These are phyloP conservation scores for Rhinoptilus africanus DNA, from an alignment of 2,113 vertebrate genomes.

Conservation along the genomic window DNA sequence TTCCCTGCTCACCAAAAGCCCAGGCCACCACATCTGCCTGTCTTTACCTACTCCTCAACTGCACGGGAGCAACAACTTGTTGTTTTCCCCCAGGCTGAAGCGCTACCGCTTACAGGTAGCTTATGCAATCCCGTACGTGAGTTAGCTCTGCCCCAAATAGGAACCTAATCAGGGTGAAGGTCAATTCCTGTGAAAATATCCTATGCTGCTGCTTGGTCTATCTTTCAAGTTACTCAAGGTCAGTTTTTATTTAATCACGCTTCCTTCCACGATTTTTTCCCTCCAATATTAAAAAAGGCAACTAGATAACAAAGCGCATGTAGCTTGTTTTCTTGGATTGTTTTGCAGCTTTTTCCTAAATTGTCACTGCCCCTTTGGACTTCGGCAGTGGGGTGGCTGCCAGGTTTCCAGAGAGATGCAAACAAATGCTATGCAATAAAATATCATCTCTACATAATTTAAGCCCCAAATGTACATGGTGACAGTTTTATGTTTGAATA, in stretches of 20 bases:
- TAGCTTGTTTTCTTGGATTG: slow-evolving; percentile 15
- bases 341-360: slow-evolving; percentile 32
- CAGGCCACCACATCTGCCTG: background rate
- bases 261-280: background rate
- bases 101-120: background rate
- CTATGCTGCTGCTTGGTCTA: background rate
- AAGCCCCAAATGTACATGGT: slow-evolving; percentile 8
- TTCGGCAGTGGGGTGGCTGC: background rate
- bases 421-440: slow-evolving; percentile 53
- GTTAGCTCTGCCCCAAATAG: background rate
- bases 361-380: slow-evolving; percentile 53
- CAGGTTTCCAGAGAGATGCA: slow-evolving; percentile 62
- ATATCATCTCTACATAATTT: slow-evolving; percentile 57
- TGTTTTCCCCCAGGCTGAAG: background rate
- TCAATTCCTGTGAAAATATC: slow-evolving; percentile 39
- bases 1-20: background rate
- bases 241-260: slow-evolving; percentile 1
- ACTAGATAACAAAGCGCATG: background rate
- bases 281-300: background rate
- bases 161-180: background rate
- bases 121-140: background rate
- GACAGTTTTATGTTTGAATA: slow-evolving; percentile 63
- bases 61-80: background rate
- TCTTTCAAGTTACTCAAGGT: background rate
- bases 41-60: rapidly evolving